These are phyloP conservation scores for Vanessa tameamea DNA, from an alignment of 1,140 invertebrate genomes.

Conservation along the genomic window DNA sequence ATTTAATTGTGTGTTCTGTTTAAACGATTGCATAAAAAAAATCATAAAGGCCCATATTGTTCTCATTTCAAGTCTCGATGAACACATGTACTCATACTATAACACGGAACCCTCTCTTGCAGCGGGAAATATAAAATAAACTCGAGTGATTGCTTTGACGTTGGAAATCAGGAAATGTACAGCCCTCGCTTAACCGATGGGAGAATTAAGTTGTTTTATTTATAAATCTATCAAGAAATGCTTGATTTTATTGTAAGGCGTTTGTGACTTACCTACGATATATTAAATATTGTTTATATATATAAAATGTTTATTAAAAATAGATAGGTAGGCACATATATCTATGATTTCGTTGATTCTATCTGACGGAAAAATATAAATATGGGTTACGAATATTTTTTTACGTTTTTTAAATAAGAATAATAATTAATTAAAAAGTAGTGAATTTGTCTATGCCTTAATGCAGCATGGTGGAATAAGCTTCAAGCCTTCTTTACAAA, in stretches of 20 bases:
- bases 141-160: conserved; percentile 47
- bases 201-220: conserved; percentile 33
- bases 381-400: no score
- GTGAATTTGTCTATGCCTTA: no score
- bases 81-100: conserved; percentile 14
- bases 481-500: no score
- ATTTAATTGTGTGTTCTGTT: conserved; percentile 5
- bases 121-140: conserved; percentile 34
- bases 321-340: no score
- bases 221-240: conserved; percentile 28
- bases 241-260: neutral
- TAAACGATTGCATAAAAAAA: conserved; percentile 16
- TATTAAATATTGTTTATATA: no score
- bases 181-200: conserved; percentile 20
- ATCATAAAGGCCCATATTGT: conserved; percentile 22
- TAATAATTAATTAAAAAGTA: no score
- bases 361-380: no score
- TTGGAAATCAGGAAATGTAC: conserved; percentile 35
- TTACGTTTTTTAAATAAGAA: no score
- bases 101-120: conserved; percentile 17
- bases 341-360: no score
- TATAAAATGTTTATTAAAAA: no score
- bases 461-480: no score
- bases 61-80: conserved; percentile 21
- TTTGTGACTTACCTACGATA: no score